Evolutionary conservation across 2,113 vertebrate genomes (phyloP), one percentile per base, ranked within the genome.

Genomic region (Lasiurus cinereus): DNA sequence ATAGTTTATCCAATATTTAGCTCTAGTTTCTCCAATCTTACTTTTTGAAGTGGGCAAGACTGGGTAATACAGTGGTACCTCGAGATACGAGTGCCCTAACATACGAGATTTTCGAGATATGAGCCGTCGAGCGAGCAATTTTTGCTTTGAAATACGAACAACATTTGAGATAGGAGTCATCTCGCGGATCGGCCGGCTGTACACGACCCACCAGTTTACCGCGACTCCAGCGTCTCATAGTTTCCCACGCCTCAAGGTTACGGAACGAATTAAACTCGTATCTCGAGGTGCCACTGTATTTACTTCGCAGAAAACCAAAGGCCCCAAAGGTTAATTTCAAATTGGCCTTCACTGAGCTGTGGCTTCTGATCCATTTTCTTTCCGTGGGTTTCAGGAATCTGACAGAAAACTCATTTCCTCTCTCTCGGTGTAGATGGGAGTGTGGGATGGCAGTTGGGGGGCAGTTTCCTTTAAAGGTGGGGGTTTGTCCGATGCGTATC

Each of bases 261-360:
- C 39, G 5, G 39, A 39, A 39, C 39, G 39, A 39, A 39, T 39
- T 39, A 39, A 39, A 39, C 39, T 39, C 39, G 39, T 39, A 39
- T 39, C 39, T 39, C 39, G 39, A 39, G 39, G 39, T 39, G 5
- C 39, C 39, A 39, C 39, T 39, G 39, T 39, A 83, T 93, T 87
- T 43, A 69, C 14, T 83, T 96, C 79, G 79, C 82, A 48, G 83
- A 78, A 83, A 78, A 95, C 43, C 84, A 18, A 72, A 94, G 93
- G 83, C 88, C 78, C 54, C 70, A 56, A 88, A 88, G 91, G 84
- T 97, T 94, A 90, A 94, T 92, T 96, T 94, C 91, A 92, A 97
- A 94, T 94, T 27, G 84, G 73, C 92, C 89, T 96, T 90, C 76
- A 83, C 85, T 95, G 88, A 92, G 86, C 85, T 72, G 56, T 76